Base-by-base conservation (phyloP, 2,888 invertebrate genomes). In the Eulithis prunata region DNA sequence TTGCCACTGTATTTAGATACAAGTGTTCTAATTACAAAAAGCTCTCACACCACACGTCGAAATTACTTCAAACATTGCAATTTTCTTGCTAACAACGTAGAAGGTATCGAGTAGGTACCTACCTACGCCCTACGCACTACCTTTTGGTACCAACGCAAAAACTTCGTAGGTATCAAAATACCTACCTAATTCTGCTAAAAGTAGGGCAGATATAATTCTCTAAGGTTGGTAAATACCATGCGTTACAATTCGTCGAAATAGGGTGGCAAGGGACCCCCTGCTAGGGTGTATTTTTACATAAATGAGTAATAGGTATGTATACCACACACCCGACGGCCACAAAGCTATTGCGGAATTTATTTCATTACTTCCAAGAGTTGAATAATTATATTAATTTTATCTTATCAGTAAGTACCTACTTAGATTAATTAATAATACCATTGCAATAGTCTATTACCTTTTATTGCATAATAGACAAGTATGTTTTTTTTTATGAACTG, bases 191-290 rank as follows among this genome's bases (percentile, higher is more conserved):
- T 82, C 79, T 75, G 66, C 69, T 78, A 75, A 78, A 78, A 58
- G 78, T 83, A 76, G 79, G 75, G 74, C 76, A 78, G 65, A n/a
- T 61, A 62, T 51, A 13, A 71, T 72, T 68, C 69, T 70, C 66
- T 67, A 68, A 75, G 78, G 71, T 74, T 57, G 65, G 71, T 46
- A 49, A 64, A 58, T 32, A 69, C 68, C 69, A 74, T 75, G 75
- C 69, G 76, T 77, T 75, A 74, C 74, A 71, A 76, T 85, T 84
- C 84, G 75, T 70, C 70, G 81, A 83, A 87, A 66, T 80, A 73
- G 88, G 89, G 87, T 84, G 83, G 77, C 64, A 59, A 51, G 70
- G 64, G 78, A 80, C 81, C 79, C 78, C 83, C 77, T 66, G 66
- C 75, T 69, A 77, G 85, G 85, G 81, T 75, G 74, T 74, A 74